Base-by-base conservation (phyloP, 2,888 invertebrate species). In the Sphinx pinastri region DNA sequence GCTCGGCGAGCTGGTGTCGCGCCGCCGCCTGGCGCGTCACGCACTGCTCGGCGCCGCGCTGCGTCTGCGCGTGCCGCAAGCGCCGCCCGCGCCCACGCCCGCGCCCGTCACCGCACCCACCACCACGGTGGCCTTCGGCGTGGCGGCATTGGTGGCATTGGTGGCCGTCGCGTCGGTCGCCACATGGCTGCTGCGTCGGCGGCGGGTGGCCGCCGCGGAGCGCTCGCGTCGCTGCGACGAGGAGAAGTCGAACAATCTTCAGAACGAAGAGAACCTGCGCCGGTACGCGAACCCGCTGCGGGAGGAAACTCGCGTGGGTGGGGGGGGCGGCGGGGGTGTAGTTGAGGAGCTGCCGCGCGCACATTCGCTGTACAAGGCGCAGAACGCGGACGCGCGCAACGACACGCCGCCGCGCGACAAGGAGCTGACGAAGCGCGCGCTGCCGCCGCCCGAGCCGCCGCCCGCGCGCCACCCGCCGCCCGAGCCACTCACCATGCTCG, bases 231-330 rank as follows among this genome's bases (percentile, higher is more conserved):
- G 95, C 81, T 96, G 96, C 83, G 97, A 97, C 84, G 97, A 98
- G 84, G 98, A 98, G 84, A 98, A 98, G 87, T 97, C 98, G 4
- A 98, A 98, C 88, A 98, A 98, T 88, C 90, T 98, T 71, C 98
- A 98, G 90, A 98, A 98, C 88, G 98, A 98, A 85, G 98, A 98
- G 89, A 98, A 98, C 86, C 94, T 98, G 71, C 95, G 98, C 69
- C 95, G 98, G 75, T 97, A 97, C 89, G 96, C 96, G 63, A 97
- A 97, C 90, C 97, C 97, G 6, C 91, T 97, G 71, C 97, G 97
- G 83, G 95, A 95, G 74, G 95, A 95, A 73, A 60, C 71, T 19
- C 81, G 75, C 73, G 95, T 79, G 90, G 95, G 59, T 91, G 72
- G 91, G 93, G 58, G 93, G 94, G 79, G 84, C 72, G 88, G 89